Evolutionary conservation across 2,888 invertebrate species (phyloP), one percentile per base, ranked within the genome.

Genomic region (Ophraella communa): DNA sequence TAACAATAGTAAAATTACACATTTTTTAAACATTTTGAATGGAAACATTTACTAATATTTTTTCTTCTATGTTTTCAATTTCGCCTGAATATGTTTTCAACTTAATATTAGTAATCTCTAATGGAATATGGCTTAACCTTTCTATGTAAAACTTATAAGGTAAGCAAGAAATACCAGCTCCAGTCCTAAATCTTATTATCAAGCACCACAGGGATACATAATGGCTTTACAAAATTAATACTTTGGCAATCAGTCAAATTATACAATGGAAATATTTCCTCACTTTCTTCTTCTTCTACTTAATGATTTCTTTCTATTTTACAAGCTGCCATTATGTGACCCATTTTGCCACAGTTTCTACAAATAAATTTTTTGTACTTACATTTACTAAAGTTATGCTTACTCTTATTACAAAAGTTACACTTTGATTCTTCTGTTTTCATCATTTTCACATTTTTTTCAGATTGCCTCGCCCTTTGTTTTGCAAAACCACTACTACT

Each of bases 291-390:
- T n/a, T n/a, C 55, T 24, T 44, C 44, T 24, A 56, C 44, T 23
- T 24, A 44, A 44, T 56, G 35, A 56, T 44, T 39, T 60, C 18
- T 52, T 27, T 60, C 24, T 39, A 20, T 24, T 14, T 52, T 33
- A 17, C 53, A 53, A 61, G 53, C 53, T n/a, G 30, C 30, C 24
- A 20, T 42, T 20, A 53, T 61, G 21, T 53, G 53, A 17, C 53
- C 61, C 35, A 45, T 60, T 52, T 60, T 60, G 35, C 30, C 52
- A 27, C 27, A 60, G 17, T 54, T 44, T 4, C 27, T 54, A 61
- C 61, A 61, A 30, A 30, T 52, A 53, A 45, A 61, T n/a, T 30
- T 44, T 33, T 18, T 61, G 21, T 42, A 57, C 33, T 57, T 47
- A 57, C 52, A 53, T 17, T 10, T 33, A 17, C 24, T 53, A 21